Percentiles rank a stretch among this genome's conserved stretches.
Conservation (phyloP, 2,797 vertebrate genomes). For the Enteromius trimaculatus region DNA sequence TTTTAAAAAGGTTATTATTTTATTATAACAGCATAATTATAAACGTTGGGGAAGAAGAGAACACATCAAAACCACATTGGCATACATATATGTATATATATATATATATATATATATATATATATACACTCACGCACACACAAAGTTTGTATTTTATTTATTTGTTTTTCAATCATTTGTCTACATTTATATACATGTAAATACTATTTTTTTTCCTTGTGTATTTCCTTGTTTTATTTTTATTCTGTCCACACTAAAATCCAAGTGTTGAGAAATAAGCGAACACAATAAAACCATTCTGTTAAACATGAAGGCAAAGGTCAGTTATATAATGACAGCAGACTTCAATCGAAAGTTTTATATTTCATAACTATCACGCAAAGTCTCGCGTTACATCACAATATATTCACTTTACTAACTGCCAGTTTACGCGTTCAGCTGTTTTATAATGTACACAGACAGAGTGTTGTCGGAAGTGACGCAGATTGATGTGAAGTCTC, state of each 20-base stretch:
- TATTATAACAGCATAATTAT: neutral
- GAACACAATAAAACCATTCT: neutral
- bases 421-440: neutral
- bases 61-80: neutral
- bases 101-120: too few relatives aligned
- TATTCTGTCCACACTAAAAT: neutral
- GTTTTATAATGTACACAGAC: neutral
- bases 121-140: too few relatives aligned
- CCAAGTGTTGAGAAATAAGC: neutral
- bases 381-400: neutral
- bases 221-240: neutral
- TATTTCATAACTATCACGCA: neutral
- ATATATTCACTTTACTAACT: neutral
- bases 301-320: neutral
- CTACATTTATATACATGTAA: too few relatives aligned
- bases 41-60: neutral
- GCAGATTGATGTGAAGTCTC: conserved; percentile 74
- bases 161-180: too few relatives aligned
- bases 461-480: conserved; percentile 71
- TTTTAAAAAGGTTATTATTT: neutral
- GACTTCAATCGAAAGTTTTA: neutral
- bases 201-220: neutral
- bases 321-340: neutral
- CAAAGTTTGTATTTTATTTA: too few relatives aligned
- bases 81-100: too few relatives aligned